Conservation (phyloP, 2,888 invertebrate genomes). For the Drosophila pegasa region DNA sequence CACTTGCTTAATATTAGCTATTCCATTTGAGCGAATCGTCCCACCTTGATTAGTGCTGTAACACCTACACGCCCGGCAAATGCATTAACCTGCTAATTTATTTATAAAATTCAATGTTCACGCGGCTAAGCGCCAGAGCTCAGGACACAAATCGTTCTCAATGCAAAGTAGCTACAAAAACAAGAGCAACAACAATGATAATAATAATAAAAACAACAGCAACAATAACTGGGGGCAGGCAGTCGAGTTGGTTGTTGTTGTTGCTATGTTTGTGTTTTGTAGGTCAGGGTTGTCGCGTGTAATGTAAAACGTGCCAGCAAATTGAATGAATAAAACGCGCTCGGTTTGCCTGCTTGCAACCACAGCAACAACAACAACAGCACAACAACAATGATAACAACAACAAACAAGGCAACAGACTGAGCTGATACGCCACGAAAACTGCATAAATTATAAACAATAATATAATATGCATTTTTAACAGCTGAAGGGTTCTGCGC, state of each 20-base stretch:
- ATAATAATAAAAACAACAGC: conserved; percentile 24
- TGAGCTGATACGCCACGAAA: conserved; percentile 44
- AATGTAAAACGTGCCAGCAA: conserved; percentile 78
- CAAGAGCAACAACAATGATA: conserved; percentile 8
- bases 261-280: conserved; percentile 54
- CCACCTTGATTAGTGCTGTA: not conserved
- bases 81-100: conserved; percentile 64
- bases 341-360: conserved; percentile 44
- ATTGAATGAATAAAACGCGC: conserved; percentile 71
- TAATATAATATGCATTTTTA: conserved; percentile 34
- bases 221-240: conserved; percentile 42
- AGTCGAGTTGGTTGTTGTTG: conserved; percentile 31
- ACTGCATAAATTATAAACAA: conserved; percentile 57
- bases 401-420: conserved; percentile 32
- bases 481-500: conserved; percentile 38
- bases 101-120: conserved; percentile 72
- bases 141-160: conserved; percentile 57
- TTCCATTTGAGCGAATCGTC: conserved; percentile 3
- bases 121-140: conserved; percentile 53
- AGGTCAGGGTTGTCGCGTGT: conserved; percentile 81
- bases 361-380: conserved; percentile 23
- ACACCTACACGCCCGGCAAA: conserved; percentile 26
- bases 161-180: conserved; percentile 49
- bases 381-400: conserved; percentile 20
- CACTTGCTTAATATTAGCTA: not conserved